A percentile compares a stretch with the other conserved stretches of the same genome.
phyloP scores from a whole-genome alignment of 2,888 invertebrate genomes.

The Drosophila borborema region DNA sequence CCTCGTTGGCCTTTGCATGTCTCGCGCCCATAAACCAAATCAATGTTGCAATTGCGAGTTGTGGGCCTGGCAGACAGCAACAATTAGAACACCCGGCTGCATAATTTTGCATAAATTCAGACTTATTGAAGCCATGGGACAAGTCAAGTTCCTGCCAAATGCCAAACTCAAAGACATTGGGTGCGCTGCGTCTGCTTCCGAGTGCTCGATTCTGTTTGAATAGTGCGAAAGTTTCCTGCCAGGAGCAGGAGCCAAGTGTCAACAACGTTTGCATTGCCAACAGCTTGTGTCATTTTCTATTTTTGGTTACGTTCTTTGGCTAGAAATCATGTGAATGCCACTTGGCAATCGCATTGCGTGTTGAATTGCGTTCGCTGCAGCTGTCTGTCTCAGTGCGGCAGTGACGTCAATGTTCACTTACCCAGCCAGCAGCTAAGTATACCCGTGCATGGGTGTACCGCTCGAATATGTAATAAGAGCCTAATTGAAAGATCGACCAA shows the following conservation, averaged over 20 bases:
- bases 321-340: constrained; percentile 7
- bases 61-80: constrained; percentile 44
- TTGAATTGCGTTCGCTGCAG: constrained; percentile 12
- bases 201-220: constrained; percentile 47
- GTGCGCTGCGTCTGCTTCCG: constrained; percentile 31
- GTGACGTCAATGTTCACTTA: constrained; percentile 69
- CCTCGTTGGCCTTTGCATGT: constrained; percentile 43
- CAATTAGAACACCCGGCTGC: constrained; percentile 44
- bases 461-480: constrained; percentile 25
- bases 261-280: constrained; percentile 12
- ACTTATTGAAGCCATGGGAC: constrained; percentile 55
- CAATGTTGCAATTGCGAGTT: constrained; percentile 43
- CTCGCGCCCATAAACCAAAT: constrained; percentile 44
- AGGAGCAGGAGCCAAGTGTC: constrained; percentile 8
- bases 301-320: background rate
- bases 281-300: constrained; percentile 18
- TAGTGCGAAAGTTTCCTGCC: constrained; percentile 43
- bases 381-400: constrained; percentile 33
- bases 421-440: constrained; percentile 19
- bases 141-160: constrained; percentile 24
- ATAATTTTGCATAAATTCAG: constrained; percentile 55
- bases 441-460: background rate
- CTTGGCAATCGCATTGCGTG: constrained; percentile 35
- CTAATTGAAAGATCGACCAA: constrained; percentile 1
- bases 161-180: background rate